Conservation (phyloP, 1,140 invertebrate genomes). For the Drosophila varians region DNA sequence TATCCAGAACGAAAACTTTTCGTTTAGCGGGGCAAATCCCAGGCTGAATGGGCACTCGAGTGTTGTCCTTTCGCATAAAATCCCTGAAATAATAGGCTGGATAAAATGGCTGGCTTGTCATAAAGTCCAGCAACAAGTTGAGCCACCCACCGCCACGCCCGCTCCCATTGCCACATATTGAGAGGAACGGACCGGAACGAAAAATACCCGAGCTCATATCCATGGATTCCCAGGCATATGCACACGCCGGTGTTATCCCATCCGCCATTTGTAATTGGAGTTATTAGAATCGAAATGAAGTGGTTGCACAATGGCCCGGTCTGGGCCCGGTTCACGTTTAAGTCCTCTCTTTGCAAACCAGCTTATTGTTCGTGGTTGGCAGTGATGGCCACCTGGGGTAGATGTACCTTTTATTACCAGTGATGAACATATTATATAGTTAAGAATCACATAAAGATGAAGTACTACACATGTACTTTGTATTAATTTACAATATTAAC, state of each 20-base stretch:
- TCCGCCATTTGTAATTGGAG: slow-evolving; percentile 79
- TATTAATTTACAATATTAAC: no score
- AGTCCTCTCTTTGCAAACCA: slow-evolving; percentile 7
- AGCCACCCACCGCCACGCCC: slow-evolving; percentile 39
- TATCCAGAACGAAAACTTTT: slow-evolving; percentile 8
- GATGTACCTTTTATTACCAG: neutral
- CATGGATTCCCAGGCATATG: slow-evolving; percentile 34
- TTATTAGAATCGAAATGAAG: slow-evolving; percentile 79
- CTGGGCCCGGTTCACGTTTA: slow-evolving; percentile 3
- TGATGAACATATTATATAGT: no score
- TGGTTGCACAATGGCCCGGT: slow-evolving; percentile 33
- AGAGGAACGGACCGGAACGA: slow-evolving; percentile 1
- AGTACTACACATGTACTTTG: neutral
- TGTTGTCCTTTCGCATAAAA: slow-evolving; percentile 73
- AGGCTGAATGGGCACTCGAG: slow-evolving; percentile 51
- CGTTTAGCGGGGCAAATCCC: slow-evolving; percentile 63
- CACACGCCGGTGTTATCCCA: slow-evolving; percentile 61
- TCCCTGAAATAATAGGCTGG: slow-evolving; percentile 80
- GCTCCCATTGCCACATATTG: slow-evolving; percentile 1
- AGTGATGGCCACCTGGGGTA: slow-evolving; percentile 3
- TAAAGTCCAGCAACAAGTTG: slow-evolving; percentile 79
- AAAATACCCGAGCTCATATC: slow-evolving; percentile 1
- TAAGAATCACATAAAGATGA: no score
- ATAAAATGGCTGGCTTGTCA: slow-evolving; percentile 69
- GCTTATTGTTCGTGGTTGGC: slow-evolving; percentile 2